Percentiles rank a stretch among this genome's conserved stretches.
phyloP scores from a whole-genome alignment of 2,797 vertebrate species.

The Sebastes matsubarae region DNA sequence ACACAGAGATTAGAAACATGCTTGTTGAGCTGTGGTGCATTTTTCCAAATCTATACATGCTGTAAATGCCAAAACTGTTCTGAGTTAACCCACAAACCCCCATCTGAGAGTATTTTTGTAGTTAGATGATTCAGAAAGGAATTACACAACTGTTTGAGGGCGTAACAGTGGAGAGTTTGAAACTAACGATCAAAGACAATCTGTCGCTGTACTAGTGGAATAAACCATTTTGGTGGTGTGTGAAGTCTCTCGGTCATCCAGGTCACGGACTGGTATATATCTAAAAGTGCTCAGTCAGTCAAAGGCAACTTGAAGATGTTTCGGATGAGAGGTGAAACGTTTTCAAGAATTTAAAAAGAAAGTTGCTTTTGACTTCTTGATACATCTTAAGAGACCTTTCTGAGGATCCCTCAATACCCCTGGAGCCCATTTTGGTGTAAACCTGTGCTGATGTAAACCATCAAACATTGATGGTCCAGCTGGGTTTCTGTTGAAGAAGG shows the following conservation, averaged over 20 bases:
- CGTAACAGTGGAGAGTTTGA: constrained; percentile 1
- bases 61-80: constrained; percentile 11
- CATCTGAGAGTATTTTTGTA: constrained; percentile 22
- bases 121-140: constrained; percentile 43
- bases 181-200: constrained; percentile 14
- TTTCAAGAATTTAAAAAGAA: not conserved
- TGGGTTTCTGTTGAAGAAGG: constrained; percentile 32
- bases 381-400: not conserved
- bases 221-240: not conserved
- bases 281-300: not conserved
- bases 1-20: not conserved
- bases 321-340: not conserved
- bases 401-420: constrained; percentile 3
- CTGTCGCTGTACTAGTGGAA: not conserved
- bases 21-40: not conserved
- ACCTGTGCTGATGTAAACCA: constrained; percentile 48
- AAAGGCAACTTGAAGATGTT: not conserved
- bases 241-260: not conserved
- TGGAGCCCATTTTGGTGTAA: constrained; percentile 35
- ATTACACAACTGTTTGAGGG: constrained; percentile 40
- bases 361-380: not conserved
- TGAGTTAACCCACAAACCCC: constrained; percentile 19
- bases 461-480: constrained; percentile 61
- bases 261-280: not conserved
- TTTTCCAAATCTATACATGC: not conserved